Evolutionary conservation across 2,888 invertebrate genomes (phyloP).

Genomic region (Drosophila acutilabella): DNA sequence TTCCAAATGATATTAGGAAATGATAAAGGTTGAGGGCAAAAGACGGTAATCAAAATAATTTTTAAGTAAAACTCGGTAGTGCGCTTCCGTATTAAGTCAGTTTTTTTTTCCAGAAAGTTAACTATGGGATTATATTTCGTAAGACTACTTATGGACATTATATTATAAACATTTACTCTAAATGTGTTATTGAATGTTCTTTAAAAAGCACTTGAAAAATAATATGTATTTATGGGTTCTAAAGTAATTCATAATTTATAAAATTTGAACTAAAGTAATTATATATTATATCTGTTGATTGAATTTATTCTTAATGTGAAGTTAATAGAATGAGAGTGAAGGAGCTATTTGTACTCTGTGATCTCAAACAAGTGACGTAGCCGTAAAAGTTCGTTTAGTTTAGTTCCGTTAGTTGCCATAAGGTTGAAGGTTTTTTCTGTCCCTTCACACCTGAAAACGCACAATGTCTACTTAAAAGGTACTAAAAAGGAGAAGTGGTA

Average conservation of each 20-base stretch:
- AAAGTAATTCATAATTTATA: constrained; percentile 17
- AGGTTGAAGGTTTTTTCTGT: constrained; percentile 59
- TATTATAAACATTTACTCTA: background rate
- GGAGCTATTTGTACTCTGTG: background rate
- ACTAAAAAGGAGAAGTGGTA: constrained; percentile 5
- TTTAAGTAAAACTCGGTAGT: background rate
- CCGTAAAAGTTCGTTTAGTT: background rate
- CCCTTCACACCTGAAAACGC: constrained; percentile 45
- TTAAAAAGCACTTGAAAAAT: constrained; percentile 17
- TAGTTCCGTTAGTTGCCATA: constrained; percentile 30
- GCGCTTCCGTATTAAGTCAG: background rate
- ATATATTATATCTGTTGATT: background rate
- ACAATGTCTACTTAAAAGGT: constrained; percentile 20
- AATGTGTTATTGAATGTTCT: constrained; percentile 10
- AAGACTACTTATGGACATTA: no score
- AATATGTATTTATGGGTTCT: constrained; percentile 5
- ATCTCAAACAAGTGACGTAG: no score
- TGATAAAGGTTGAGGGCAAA: constrained; percentile 26
- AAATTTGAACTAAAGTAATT: constrained; percentile 3
- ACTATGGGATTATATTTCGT: background rate
- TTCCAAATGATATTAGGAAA: constrained; percentile 19
- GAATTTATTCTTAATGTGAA: constrained; percentile 41
- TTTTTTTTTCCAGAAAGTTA: background rate
- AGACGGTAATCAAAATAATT: background rate
- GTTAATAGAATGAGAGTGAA: constrained; percentile 27